A percentile compares a stretch with the other conserved stretches of the same genome.
These are phyloP conservation scores for Cephus pygmeus DNA, from an alignment of 2,888 invertebrate species.

Conservation along the genomic window DNA sequence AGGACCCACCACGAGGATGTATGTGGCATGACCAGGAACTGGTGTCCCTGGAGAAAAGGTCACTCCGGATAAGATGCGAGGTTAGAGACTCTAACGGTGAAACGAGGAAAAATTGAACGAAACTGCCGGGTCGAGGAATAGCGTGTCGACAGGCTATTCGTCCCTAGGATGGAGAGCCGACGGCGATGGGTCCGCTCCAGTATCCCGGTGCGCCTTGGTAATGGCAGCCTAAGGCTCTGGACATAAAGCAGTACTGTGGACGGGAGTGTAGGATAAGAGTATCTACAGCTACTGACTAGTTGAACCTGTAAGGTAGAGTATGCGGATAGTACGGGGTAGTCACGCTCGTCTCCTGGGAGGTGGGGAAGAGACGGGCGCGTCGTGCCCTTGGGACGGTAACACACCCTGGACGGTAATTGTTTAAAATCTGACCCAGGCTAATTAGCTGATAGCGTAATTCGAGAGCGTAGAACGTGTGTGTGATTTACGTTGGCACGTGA, in stretches of 20 bases:
- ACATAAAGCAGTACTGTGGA: neutral
- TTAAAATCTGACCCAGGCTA: conserved; percentile 55
- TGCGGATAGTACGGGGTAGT: conserved; percentile 22
- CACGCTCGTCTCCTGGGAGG: conserved; percentile 47
- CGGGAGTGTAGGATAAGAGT: neutral
- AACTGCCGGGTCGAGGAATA: conserved; percentile 11
- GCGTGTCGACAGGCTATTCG: conserved; percentile 27
- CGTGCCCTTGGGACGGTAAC: conserved; percentile 50
- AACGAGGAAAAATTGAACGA: neutral
- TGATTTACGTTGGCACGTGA: neutral
- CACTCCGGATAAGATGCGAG: neutral
- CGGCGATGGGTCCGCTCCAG: neutral
- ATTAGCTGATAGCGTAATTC: conserved; percentile 41
- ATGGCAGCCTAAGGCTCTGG: neutral
- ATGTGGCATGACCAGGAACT: neutral
- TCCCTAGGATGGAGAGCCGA: conserved; percentile 18
- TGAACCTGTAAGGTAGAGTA: neutral
- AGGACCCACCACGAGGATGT: neutral
- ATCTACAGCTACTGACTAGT: neutral
- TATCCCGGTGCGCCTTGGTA: neutral
- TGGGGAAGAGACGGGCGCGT: conserved; percentile 47
- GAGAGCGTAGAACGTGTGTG: conserved; percentile 8
- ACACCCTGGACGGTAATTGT: conserved; percentile 51
- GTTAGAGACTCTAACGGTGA: neutral
- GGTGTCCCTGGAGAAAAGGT: neutral